phyloP scores from a whole-genome alignment of 2,113 vertebrate species.

The Rhabdornis inornatus region DNA sequence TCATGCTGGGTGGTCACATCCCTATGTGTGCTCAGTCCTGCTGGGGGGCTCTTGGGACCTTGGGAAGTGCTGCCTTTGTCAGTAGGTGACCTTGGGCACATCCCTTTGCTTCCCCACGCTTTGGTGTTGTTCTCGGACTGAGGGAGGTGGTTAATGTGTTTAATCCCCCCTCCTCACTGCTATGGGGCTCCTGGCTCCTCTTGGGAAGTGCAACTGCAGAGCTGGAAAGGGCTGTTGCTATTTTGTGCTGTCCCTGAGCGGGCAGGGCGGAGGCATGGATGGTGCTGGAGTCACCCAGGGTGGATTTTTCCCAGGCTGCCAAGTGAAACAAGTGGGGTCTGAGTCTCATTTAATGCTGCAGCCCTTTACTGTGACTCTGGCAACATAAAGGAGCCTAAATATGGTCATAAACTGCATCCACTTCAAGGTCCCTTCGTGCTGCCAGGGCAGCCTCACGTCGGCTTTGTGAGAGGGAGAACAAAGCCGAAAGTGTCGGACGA shows the following conservation, averaged over 20 bases:
- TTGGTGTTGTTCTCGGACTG: background rate
- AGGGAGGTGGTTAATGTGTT: background rate
- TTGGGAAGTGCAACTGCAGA: background rate
- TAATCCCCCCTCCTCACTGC: background rate
- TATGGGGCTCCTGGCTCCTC: background rate
- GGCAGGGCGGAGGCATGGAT: background rate
- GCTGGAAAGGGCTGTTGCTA: background rate
- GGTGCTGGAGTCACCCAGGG: background rate
- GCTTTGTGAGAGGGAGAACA: background rate
- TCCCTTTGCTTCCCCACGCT: background rate
- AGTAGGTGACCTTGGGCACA: slow-evolving; percentile 22
- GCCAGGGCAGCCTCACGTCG: background rate
- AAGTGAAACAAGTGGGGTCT: slow-evolving; percentile 52
- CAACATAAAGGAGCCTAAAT: slow-evolving; percentile 54
- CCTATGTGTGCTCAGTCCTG: background rate
- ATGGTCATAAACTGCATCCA: slow-evolving; percentile 47
- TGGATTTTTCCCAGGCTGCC: slow-evolving; percentile 45
- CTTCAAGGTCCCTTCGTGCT: background rate
- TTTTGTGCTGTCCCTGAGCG: background rate
- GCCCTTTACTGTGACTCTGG: slow-evolving; percentile 5
- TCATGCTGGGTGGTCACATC: background rate
- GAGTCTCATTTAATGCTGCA: background rate
- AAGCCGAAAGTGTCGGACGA: background rate
- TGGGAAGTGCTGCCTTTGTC: background rate
- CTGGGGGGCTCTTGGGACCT: background rate